These are phyloP conservation scores for Dolomedes plantarius DNA, from an alignment of 2,888 invertebrate species.

Conservation along the genomic window DNA sequence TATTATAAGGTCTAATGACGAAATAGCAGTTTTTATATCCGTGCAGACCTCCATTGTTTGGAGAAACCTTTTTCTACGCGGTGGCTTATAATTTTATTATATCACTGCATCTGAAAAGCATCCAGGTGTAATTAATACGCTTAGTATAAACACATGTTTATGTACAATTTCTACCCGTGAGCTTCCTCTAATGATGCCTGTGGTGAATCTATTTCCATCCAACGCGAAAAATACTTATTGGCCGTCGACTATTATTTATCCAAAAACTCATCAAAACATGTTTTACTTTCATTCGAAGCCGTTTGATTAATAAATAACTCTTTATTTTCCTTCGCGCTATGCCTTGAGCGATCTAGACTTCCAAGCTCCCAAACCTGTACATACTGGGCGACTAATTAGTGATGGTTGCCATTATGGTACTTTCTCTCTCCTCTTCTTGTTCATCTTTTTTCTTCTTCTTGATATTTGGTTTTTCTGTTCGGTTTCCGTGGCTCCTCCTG, in stretches of 20 bases:
- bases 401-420: conserved; percentile 18
- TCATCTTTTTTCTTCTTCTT: not conserved
- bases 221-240: too few relatives aligned
- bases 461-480: not conserved
- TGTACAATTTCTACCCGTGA: too few relatives aligned
- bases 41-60: too few relatives aligned
- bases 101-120: too few relatives aligned
- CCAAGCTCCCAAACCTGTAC: not conserved
- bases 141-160: too few relatives aligned
- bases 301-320: conserved; percentile 1
- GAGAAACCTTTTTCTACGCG: too few relatives aligned
- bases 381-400: conserved; percentile 43
- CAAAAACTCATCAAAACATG: not conserved
- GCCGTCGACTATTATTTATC: not conserved
- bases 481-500: not conserved
- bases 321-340: not conserved
- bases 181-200: too few relatives aligned
- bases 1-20: too few relatives aligned
- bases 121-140: too few relatives aligned
- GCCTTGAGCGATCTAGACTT: not conserved
- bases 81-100: too few relatives aligned
- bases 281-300: not conserved
- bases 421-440: not conserved
- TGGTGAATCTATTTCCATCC: too few relatives aligned
- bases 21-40: too few relatives aligned